Base-by-base conservation (phyloP, 2,113 vertebrate species). In the Gracilinanus agilis region DNA sequence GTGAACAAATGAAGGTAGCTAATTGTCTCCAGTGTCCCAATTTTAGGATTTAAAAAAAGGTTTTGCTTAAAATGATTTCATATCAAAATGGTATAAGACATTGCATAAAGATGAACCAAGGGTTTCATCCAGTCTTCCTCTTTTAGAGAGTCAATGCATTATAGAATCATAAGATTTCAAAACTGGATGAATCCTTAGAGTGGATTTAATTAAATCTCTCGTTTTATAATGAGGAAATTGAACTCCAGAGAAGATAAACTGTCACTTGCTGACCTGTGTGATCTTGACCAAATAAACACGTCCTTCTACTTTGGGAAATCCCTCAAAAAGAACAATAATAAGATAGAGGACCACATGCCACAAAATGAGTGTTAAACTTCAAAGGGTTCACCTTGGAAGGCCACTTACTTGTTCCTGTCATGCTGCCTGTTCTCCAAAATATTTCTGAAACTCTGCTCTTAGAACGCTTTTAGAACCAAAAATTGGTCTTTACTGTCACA, bases 351-450 rank as follows among this genome's bases (percentile, higher is more conserved):
- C 4, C 16, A 75, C n/a, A 5, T 49, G 16, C 21, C 10, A 44
- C 24, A 40, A 92, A 92, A 54, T 44, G 27, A 34, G 40, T 92
- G 29, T 44, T 61, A 61, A 54, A 23, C 56, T 95, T 94, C n/a
- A 89, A 55, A 44, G 56, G 0, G 3, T 21, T 94, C 90, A 61
- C 24, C 44, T n/a, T 3, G 3, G 34, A 90, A 88, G 67, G 9
- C n/a, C 27, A 11, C 23, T 2, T 12, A 54, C 44, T 90, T 61
- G 7, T 34, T 95, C 21, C 94, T 34, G 29, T 12, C 9, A 92
- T 58, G 54, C 53, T 53, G 7, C 53, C 25, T 75, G 3, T 55
- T 56, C n/a, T 7, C 61, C 56, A 89, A 44, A 75, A 7, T 19
- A 0, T 1, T 13, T 34, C 56, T 54, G 27, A 44, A 90, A 3